phyloP scores from a whole-genome alignment of 2,113 vertebrate genomes.

The Rhodinocichla rosea region DNA sequence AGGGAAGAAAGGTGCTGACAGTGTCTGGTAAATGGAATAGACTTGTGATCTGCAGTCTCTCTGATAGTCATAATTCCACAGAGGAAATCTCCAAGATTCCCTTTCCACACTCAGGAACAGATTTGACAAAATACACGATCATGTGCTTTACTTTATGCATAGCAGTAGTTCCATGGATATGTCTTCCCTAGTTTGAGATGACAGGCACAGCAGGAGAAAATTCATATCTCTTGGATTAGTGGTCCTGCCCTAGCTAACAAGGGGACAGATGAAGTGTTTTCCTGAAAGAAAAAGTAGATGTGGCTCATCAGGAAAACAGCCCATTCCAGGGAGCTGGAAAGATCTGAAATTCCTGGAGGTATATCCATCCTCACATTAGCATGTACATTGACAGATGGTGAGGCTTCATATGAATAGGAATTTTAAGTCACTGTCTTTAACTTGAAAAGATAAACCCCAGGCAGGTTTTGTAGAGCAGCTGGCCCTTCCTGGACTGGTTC shows the following conservation, averaged over 20 bases:
- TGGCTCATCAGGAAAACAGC: neutral
- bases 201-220: neutral
- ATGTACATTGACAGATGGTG: neutral
- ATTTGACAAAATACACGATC: neutral
- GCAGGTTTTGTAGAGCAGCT: neutral
- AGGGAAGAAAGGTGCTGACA: slow-evolving; percentile 50
- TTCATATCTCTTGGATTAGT: neutral
- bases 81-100: slow-evolving; percentile 6
- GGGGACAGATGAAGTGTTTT: neutral
- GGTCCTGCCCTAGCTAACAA: neutral
- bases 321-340: neutral
- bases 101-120: neutral
- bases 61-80: neutral
- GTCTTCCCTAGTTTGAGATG: neutral
- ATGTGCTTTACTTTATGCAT: neutral
- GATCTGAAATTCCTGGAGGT: neutral
- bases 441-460: neutral
- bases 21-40: neutral
- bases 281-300: neutral
- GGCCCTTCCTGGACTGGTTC: neutral
- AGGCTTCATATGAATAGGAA: neutral
- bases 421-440: neutral
- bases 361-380: neutral
- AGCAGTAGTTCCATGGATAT: neutral
- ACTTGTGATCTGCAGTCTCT: slow-evolving; percentile 18